Evolutionary conservation across 1,140 invertebrate species (phyloP).

Genomic region (Apis dorsata): DNA sequence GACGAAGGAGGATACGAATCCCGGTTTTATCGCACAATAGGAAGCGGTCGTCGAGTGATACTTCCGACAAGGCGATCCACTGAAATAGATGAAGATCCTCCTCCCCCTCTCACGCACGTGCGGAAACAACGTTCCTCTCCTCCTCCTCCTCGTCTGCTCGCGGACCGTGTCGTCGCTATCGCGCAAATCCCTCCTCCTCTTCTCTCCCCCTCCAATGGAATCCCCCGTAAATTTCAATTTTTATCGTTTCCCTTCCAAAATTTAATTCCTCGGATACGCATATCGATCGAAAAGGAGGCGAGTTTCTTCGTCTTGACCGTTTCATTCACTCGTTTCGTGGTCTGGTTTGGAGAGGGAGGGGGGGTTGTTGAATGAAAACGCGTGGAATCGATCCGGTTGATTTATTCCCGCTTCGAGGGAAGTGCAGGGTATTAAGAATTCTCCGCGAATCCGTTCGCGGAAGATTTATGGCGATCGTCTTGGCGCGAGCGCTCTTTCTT

Average conservation of each 20-base stretch:
- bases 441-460: background rate
- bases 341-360: too few species aligned
- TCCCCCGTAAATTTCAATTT: too few species aligned
- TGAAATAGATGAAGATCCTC: conserved; percentile 66
- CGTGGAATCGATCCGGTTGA: background rate
- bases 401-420: background rate
- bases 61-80: conserved; percentile 67
- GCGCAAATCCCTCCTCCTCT: background rate
- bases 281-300: too few species aligned
- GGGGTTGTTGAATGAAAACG: background rate
- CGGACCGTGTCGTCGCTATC: background rate
- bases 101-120: background rate
- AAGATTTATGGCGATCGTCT: too few species aligned
- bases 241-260: too few species aligned
- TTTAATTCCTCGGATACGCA: too few species aligned
- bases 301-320: too few species aligned
- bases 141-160: background rate
- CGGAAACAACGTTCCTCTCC: background rate
- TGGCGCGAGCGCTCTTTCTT: too few species aligned
- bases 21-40: conserved; percentile 60
- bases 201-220: too few species aligned
- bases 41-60: conserved; percentile 60
- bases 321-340: too few species aligned
- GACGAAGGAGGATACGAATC: conserved; percentile 35
- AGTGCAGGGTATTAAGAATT: background rate